Evolutionary conservation across 2,797 vertebrate genomes (phyloP).

Genomic region (Cyprinella venusta): DNA sequence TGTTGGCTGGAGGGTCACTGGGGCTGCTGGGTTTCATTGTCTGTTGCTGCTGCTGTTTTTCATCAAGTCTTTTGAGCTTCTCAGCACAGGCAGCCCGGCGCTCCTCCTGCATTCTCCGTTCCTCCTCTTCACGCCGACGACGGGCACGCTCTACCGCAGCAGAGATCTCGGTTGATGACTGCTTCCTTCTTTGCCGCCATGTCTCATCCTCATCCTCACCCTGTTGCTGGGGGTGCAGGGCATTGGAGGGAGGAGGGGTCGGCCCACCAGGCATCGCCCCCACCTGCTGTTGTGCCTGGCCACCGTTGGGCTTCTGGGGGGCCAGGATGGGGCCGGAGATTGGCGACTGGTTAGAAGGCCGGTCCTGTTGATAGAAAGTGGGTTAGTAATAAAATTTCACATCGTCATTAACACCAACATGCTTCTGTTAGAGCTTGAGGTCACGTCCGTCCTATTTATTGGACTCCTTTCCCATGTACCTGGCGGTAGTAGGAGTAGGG

Average conservation of each 20-base stretch:
- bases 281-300: constrained; percentile 67
- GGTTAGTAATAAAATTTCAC: background rate
- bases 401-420: background rate
- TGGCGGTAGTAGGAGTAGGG: constrained; percentile 79
- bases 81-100: constrained; percentile 91
- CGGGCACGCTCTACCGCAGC: constrained; percentile 90
- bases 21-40: constrained; percentile 75
- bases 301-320: constrained; percentile 67
- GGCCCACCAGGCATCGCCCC: constrained; percentile 66
- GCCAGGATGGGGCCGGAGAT: constrained; percentile 48
- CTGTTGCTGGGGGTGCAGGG: constrained; percentile 68
- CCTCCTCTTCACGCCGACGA: constrained; percentile 89
- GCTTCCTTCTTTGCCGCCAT: constrained; percentile 91
- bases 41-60: constrained; percentile 83
- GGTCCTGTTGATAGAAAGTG: constrained; percentile 69
- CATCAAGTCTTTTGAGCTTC: constrained; percentile 92
- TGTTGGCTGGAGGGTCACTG: constrained; percentile 70
- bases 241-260: constrained; percentile 66
- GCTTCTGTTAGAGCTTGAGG: constrained; percentile 23
- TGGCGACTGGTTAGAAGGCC: constrained; percentile 70
- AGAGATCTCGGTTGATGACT: constrained; percentile 90
- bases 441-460: constrained; percentile 43
- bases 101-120: constrained; percentile 92
- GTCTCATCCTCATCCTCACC: constrained; percentile 92
- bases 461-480: constrained; percentile 66